Conservation (phyloP, 1,140 invertebrate species). For the Nasonia vitripennis region DNA sequence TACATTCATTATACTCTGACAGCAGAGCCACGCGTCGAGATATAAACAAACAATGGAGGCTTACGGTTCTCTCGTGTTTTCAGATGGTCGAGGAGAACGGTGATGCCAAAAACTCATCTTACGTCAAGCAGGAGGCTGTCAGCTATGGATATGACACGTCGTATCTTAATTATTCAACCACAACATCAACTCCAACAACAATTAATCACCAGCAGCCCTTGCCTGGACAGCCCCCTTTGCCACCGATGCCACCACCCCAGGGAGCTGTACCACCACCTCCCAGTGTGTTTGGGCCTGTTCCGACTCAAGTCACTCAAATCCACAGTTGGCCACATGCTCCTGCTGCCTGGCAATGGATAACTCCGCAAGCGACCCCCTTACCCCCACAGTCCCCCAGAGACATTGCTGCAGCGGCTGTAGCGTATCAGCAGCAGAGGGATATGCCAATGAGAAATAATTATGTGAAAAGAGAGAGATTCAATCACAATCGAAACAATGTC, state of each 20-base stretch:
- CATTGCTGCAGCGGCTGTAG: slow-evolving; percentile 56
- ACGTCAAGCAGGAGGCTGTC: slow-evolving; percentile 62
- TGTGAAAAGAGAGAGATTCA: slow-evolving; percentile 66
- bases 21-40: background rate
- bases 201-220: slow-evolving; percentile 69
- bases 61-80: slow-evolving; percentile 28
- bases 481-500: slow-evolving; percentile 66
- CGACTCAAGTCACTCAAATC: slow-evolving; percentile 68
- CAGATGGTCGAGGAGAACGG: slow-evolving; percentile 63
- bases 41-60: slow-evolving; percentile 32
- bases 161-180: slow-evolving; percentile 52
- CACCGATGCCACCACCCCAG: slow-evolving; percentile 70
- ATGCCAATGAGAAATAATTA: slow-evolving; percentile 66
- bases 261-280: slow-evolving; percentile 68
- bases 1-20: background rate
- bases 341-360: slow-evolving; percentile 71
- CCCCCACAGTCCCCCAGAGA: slow-evolving; percentile 61
- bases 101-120: slow-evolving; percentile 60
- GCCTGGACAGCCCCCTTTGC: slow-evolving; percentile 72
- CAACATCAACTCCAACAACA: slow-evolving; percentile 56
- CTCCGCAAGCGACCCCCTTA: slow-evolving; percentile 62
- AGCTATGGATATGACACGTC: slow-evolving; percentile 63
- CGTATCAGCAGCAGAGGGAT: slow-evolving; percentile 64
- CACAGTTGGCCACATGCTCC: slow-evolving; percentile 67
- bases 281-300: slow-evolving; percentile 66